Base-by-base conservation (phyloP, 2,888 invertebrate genomes). In the Exocentrus adspersus region DNA sequence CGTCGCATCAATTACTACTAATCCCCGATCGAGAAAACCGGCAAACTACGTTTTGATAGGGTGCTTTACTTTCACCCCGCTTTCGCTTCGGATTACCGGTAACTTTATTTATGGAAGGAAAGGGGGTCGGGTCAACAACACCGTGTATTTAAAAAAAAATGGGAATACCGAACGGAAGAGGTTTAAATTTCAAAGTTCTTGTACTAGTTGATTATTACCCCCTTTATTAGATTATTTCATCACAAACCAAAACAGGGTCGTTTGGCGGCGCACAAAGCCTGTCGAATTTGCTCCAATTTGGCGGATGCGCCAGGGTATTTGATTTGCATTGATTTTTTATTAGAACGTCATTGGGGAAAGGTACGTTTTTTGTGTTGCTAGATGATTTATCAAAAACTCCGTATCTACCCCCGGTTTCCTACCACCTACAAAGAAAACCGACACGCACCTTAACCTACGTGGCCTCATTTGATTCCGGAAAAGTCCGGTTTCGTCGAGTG, bases 261-360 rank as follows among this genome's bases (percentile, higher is more conserved):
- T 30, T 30, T 16, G 53, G 53, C 60, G 60, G 60, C 48, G 42
- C 24, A 60, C 42, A 57, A 61, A 64, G 60, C 64, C 57, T 30
- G 20, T 46, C 30, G 58, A 61, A 66, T 66, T 63, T 63, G 63
- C 57, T 63, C 66, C 66, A 63, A 66, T 66, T 66, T 66, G 46
- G 41, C 61, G 56, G 30, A 32, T 61, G 61, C 64, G 61, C n/a
- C n/a, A n/a, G n/a, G n/a, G n/a, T n/a, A n/a, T n/a, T n/a, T n/a
- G n/a, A n/a, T n/a, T n/a, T n/a, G n/a, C n/a, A 62, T 62, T 58
- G 62, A 62, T 62, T 62, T 62, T 62, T 62, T 58, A 62, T 62
- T 62, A 62, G 37, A n/a, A n/a, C n/a, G n/a, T n/a, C n/a, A n/a
- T n/a, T n/a, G n/a, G n/a, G n/a, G n/a, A n/a, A n/a, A n/a, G n/a